phyloP scores from a whole-genome alignment of 2,888 invertebrate genomes.

The Hydrotaea diabolus region DNA sequence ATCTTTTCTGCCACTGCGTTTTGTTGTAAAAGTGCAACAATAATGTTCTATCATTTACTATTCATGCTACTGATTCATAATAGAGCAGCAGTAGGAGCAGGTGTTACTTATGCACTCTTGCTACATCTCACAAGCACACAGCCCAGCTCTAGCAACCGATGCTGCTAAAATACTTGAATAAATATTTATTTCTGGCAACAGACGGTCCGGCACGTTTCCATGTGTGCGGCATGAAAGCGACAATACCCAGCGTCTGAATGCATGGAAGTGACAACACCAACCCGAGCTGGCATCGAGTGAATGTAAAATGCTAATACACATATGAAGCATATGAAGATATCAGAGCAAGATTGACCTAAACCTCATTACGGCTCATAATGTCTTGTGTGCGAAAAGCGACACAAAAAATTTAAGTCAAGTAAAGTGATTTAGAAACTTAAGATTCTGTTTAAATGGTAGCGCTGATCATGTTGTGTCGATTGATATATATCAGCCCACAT shows the following conservation, averaged over 20 bases:
- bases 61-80: neutral
- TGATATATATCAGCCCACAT: too few species aligned
- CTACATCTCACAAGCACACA: neutral
- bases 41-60: neutral
- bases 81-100: neutral
- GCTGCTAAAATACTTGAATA: neutral
- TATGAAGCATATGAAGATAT: neutral
- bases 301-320: neutral
- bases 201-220: neutral
- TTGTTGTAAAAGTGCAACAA: too few species aligned
- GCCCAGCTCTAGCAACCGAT: neutral
- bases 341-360: neutral
- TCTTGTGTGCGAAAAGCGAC: too few species aligned
- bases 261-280: too few species aligned
- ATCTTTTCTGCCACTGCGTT: too few species aligned
- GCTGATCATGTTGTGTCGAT: too few species aligned
- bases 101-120: neutral
- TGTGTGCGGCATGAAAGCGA: neutral
- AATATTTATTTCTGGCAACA: conserved; percentile 1
- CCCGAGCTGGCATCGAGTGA: too few species aligned
- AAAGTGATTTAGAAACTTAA: too few species aligned
- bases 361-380: too few species aligned
- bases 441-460: too few species aligned
- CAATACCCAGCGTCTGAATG: neutral
- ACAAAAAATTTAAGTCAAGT: too few species aligned